Conservation (phyloP, 2,113 vertebrate genomes). For the Microtus pennsylvanicus region DNA sequence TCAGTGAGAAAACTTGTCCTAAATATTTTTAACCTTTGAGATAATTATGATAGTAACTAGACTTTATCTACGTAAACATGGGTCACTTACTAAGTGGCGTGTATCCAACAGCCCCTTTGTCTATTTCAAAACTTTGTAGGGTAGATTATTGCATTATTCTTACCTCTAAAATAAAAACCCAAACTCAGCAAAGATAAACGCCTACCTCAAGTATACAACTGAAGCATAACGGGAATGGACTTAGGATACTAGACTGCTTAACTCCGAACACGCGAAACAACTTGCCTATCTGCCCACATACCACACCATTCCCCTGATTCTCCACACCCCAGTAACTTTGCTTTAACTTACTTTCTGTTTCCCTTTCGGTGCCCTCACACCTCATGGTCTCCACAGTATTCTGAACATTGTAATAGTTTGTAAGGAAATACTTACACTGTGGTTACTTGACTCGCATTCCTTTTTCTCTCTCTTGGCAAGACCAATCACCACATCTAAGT, state of each 20-base stretch:
- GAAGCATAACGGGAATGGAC: neutral
- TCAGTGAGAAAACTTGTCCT: neutral
- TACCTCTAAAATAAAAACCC: constrained; percentile 48
- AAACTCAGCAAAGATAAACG: neutral
- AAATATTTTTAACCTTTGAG: constrained; percentile 17
- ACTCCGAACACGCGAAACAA: neutral
- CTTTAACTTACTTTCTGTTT: neutral
- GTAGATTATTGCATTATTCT: neutral
- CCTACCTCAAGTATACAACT: neutral
- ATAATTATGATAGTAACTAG: constrained; percentile 19
- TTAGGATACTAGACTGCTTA: neutral
- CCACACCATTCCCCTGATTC: neutral
- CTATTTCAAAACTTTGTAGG: constrained; percentile 10
- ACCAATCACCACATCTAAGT: neutral
- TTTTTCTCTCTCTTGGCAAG: neutral
- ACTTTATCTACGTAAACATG: neutral
- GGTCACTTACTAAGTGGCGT: neutral
- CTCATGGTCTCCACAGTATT: neutral
- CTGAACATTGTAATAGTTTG: neutral
- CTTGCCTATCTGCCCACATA: neutral
- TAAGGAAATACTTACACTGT: neutral
- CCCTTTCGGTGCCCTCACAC: neutral
- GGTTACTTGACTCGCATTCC: neutral
- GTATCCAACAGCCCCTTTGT: constrained; percentile 8
- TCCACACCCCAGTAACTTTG: neutral